Conservation (phyloP, 2,888 invertebrate genomes). For the Penaeus monodon region DNA sequence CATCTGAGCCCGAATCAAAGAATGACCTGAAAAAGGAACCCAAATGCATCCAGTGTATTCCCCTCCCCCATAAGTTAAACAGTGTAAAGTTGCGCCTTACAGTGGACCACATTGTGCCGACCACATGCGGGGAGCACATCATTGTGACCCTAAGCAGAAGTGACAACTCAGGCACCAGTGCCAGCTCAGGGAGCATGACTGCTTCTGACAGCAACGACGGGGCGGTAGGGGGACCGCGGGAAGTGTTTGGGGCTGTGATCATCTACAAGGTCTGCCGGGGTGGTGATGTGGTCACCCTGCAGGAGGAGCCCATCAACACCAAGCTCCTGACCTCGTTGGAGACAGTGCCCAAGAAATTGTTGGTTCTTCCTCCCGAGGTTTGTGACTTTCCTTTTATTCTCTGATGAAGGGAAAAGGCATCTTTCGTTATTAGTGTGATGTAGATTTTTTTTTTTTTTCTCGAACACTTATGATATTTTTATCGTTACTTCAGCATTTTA, state of each 20-base stretch:
- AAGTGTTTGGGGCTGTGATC: conserved; percentile 51
- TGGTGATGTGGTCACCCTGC: conserved; percentile 47
- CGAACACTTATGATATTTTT: background rate
- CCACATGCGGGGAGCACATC: conserved; percentile 56
- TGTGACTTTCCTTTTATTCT: background rate
- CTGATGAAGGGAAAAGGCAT: no score
- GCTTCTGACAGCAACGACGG: conserved; percentile 32
- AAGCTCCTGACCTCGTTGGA: conserved; percentile 52
- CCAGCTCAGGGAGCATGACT: conserved; percentile 15
- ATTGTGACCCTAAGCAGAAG: conserved; percentile 49
- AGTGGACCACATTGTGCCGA: conserved; percentile 50
- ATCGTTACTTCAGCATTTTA: no score
- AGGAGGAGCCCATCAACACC: conserved; percentile 56
- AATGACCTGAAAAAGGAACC: conserved; percentile 55
- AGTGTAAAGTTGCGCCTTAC: conserved; percentile 49
- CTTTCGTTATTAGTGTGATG: no score
- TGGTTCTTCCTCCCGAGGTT: conserved; percentile 57
- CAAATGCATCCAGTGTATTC: conserved; percentile 60
- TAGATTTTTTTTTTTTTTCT: no score
- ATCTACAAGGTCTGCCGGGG: conserved; percentile 49
- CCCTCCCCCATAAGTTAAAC: conserved; percentile 58
- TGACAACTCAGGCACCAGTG: conserved; percentile 24
- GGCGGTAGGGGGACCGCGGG: conserved; percentile 36
- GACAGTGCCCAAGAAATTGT: conserved; percentile 47
- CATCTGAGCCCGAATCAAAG: conserved; percentile 46